phyloP scores from a whole-genome alignment of 2,888 invertebrate genomes.

The Stegophylla sp. region DNA sequence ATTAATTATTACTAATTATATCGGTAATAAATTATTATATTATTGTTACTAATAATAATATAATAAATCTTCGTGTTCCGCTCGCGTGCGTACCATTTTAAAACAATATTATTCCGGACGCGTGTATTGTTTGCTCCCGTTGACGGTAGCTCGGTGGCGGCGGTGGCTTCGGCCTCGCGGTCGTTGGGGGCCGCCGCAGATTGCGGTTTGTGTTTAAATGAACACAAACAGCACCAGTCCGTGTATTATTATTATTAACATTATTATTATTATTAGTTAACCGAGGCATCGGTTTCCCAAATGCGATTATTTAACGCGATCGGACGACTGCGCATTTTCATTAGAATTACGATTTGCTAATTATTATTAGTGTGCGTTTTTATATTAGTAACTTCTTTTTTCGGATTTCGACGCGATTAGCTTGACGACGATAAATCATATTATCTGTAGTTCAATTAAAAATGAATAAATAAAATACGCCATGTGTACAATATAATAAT shows the following conservation, averaged over 20 bases:
- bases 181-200: neutral
- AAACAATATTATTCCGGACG: too few relatives aligned
- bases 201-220: neutral
- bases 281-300: neutral
- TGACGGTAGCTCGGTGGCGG: too few relatives aligned
- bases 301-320: neutral
- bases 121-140: too few relatives aligned
- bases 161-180: too few relatives aligned
- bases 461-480: neutral
- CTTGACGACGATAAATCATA: slow-evolving; percentile 2
- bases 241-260: neutral
- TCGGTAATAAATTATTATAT: too few relatives aligned
- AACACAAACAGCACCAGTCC: neutral
- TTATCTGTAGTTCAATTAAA: slow-evolving; percentile 2
- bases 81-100: too few relatives aligned
- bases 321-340: neutral
- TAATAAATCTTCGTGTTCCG: too few relatives aligned
- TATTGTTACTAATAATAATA: too few relatives aligned
- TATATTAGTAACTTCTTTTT: too few relatives aligned
- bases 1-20: too few relatives aligned
- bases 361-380: too few relatives aligned
- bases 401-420: neutral
- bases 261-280: neutral
- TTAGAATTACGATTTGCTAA: neutral
- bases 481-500: too few relatives aligned